Base-by-base conservation (phyloP, 2,797 vertebrate species). In the Crypturellus tataupa region DNA sequence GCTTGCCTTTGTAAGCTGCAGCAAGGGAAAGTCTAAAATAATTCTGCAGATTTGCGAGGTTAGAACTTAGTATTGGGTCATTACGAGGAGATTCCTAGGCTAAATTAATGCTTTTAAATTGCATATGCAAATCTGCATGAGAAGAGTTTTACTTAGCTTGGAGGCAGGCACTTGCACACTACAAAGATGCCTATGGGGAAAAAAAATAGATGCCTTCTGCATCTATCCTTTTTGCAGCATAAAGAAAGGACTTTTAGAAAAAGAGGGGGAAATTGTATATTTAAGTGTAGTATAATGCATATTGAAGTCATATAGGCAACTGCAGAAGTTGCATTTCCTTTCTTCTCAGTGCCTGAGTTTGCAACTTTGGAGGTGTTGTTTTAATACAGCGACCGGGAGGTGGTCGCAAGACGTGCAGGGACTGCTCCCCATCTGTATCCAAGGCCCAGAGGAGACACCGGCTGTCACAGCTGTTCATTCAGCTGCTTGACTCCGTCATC, bases 1-100 rank as follows among this genome's bases (percentile, higher is more conserved):
- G 72, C 60, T 71, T 97, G 92, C 89, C 90, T 96, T 96, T 95
- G 60, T 87, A 93, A 95, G 76, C 79, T 0, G 1, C 93, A 81
- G 70, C 39, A 81, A 85, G 33, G 95, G 69, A 93, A 93, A 86
- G 89, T 90, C 76, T 95, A 46, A 94, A 96, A 93, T 76, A 93
- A 72, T 92, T 94, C 83, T 94, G 2, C 87, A 87, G 63, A 73
- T 88, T 95, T 89, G 70, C 49, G 88, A 91, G 80, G 44, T 44
- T 92, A 76, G 79, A 83, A 85, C 83, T 59, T 94, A 93, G 56
- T 78, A 80, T 65, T 5, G 0, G 59, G 42, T 83, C 62, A 49
- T 87, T 70, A 77, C 76, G 72, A 93, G 51, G 31, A 64, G 56
- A 81, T 91, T 84, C 24, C 15, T 27, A 35, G 72, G 39, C 27